These are phyloP conservation scores for Nasonovia ribisnigri DNA, from an alignment of 2,888 invertebrate genomes.

Conservation along the genomic window DNA sequence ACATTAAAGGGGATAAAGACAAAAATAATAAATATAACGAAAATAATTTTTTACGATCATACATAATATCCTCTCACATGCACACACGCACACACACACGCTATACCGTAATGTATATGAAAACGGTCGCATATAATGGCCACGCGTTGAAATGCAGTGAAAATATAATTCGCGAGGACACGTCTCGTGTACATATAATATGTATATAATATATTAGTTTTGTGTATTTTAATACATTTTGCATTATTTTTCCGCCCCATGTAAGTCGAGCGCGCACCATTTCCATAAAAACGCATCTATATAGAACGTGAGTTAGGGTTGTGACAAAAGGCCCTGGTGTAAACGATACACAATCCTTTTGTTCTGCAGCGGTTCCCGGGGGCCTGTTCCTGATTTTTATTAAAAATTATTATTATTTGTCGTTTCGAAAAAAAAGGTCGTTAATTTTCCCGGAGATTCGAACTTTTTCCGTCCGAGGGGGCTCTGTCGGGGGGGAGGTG, in stretches of 20 bases:
- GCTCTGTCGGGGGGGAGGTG: neutral
- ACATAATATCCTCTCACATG: neutral
- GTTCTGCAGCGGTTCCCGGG: conserved; percentile 53
- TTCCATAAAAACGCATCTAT: conserved; percentile 61
- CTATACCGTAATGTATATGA: neutral
- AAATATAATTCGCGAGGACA: conserved; percentile 55
- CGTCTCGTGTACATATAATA: neutral
- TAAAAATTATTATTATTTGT: conserved; percentile 59
- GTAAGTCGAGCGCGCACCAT: conserved; percentile 29
- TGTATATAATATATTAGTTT: conserved; percentile 33
- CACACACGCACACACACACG: neutral
- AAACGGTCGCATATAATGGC: conserved; percentile 27
- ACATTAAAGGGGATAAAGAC: conserved; percentile 64
- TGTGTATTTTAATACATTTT: conserved; percentile 64
- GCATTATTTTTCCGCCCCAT: conserved; percentile 60
- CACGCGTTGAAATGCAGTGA: conserved; percentile 57
- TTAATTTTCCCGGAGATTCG: conserved; percentile 57
- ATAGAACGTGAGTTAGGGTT: conserved; percentile 53
- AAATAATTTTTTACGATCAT: conserved; percentile 51
- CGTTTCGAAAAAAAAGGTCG: conserved; percentile 43
- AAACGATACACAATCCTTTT: conserved; percentile 65
- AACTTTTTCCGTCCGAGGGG: conserved; percentile 22
- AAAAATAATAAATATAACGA: conserved; percentile 46
- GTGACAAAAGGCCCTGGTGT: conserved; percentile 48
- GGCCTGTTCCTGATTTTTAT: conserved; percentile 56